Base-by-base conservation (phyloP, 2,888 invertebrate genomes). In the Disparrhopalites patrizii region DNA sequence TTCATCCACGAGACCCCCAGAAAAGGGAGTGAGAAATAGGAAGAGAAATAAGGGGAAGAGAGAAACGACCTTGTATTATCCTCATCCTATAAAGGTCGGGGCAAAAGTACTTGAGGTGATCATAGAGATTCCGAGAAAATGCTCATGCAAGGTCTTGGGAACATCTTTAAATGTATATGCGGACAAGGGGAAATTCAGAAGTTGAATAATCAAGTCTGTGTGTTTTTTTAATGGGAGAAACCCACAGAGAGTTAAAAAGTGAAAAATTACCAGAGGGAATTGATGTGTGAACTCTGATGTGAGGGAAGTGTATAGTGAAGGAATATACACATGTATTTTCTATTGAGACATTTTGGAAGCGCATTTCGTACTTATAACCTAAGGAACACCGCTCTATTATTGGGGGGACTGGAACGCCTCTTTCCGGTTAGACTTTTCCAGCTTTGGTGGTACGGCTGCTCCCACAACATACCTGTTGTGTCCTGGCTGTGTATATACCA, bases 341-440 rank as follows among this genome's bases (percentile, higher is more conserved):
- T 55, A 55, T 38, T 27, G 31, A 43, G 60, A 60, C 47, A 60
- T 60, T 60, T 27, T 31, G 31, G 43, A 7, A 56, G 23, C n/a
- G 43, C 43, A 43, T 15, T 40, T 36, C 13, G 36, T n/a, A 27
- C 28, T 27, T n/a, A 23, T 52, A 52, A 25, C 25, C 56, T 25
- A n/a, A 40, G 23, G 57, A 62, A 25, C 23, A 56, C 64, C 64
- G 64, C 64, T 64, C 64, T 56, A 23, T 64, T 47, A 64, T 64
- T 64, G 8, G 15, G 7, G 43, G 43, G n/a, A n/a, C 47, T 38
- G 28, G 27, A 43, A 55, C 55, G 55, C 64, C 55, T 28, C 56
- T 57, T 57, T 64, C 64, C 64, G 63, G 63, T 56, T n/a, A 28
- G 27, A 27, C 25, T 40, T 47, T 20, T n/a, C 15, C 18, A 25